Evolutionary conservation across 2,888 invertebrate genomes (phyloP).

Genomic region (Enchytraeus crypticus): DNA sequence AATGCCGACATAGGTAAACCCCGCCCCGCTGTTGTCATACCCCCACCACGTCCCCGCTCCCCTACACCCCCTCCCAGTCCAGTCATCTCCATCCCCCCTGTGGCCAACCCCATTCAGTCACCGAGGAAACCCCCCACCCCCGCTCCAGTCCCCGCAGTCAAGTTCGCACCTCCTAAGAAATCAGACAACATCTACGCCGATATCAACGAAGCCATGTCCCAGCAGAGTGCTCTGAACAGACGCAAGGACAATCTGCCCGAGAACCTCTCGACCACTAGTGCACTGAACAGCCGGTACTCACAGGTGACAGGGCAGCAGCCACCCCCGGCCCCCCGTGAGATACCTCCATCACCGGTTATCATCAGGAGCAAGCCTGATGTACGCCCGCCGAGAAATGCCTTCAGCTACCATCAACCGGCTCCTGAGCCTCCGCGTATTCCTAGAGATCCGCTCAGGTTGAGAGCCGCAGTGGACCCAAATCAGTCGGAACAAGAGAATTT

Average conservation of each 20-base stretch:
- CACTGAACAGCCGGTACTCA: slow-evolving; percentile 45
- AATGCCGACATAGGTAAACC: neutral
- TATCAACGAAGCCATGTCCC: slow-evolving; percentile 2
- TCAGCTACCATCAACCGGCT: neutral
- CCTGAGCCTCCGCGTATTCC: neutral
- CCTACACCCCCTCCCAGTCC: slow-evolving; percentile 28
- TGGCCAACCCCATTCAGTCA: neutral
- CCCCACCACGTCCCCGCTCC: neutral
- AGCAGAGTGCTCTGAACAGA: slow-evolving; percentile 6
- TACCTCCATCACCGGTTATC: too few relatives aligned
- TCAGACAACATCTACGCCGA: neutral
- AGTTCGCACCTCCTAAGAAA: slow-evolving; percentile 7
- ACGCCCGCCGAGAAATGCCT: neutral
- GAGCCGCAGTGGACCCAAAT: neutral
- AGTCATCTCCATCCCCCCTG: slow-evolving; percentile 23
- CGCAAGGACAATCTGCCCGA: slow-evolving; percentile 8
- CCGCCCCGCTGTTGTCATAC: neutral
- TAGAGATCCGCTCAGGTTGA: neutral
- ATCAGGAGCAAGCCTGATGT: neutral
- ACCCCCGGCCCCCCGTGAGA: neutral
- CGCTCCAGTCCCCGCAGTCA: slow-evolving; percentile 17
- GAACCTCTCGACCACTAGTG: slow-evolving; percentile 39
- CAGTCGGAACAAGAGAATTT: neutral
- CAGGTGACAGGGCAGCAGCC: slow-evolving; percentile 22
- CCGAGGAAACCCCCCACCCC: neutral